A percentile compares a stretch with the other conserved stretches of the same genome.
Conservation (phyloP, 2,113 vertebrate species). For the Hymenochirus boettgeri region DNA sequence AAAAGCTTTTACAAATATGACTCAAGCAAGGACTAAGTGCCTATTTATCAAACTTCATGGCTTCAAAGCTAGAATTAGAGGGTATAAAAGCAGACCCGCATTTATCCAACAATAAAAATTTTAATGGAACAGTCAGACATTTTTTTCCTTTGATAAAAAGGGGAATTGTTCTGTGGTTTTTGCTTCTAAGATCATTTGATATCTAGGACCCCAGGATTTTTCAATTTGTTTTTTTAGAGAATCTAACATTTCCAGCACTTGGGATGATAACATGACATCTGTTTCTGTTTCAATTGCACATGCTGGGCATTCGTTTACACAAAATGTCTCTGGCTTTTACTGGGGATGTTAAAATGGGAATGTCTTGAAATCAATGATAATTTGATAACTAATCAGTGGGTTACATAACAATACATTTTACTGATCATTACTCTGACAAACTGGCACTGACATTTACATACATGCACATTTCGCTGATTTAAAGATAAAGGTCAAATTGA, state of each 20-base stretch:
- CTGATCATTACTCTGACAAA: no score
- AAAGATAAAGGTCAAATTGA: no score
- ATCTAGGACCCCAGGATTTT: neutral
- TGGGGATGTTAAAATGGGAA: slow-evolving; percentile 6
- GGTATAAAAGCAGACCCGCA: slow-evolving; percentile 5
- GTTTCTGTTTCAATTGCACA: neutral
- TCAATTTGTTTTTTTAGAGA: neutral
- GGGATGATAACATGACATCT: slow-evolving; percentile 7
- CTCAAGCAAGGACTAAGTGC: slow-evolving; percentile 27
- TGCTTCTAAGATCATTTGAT: neutral
- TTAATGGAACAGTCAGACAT: neutral
- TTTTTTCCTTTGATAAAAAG: neutral
- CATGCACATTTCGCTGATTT: no score
- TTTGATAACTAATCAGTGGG: no score
- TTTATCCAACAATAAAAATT: slow-evolving; percentile 1
- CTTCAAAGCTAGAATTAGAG: slow-evolving; percentile 10
- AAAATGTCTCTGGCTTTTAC: slow-evolving; percentile 11
- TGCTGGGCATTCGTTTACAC: neutral
- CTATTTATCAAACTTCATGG: slow-evolving; percentile 15
- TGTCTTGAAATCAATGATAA: no score
- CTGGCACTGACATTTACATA: no score
- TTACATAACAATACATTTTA: no score
- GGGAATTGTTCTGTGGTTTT: neutral
- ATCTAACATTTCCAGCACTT: neutral
- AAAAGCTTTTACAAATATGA: slow-evolving; percentile 9